Conservation (phyloP, 2,113 vertebrate genomes). For the Sphaerodactylus townsendi region DNA sequence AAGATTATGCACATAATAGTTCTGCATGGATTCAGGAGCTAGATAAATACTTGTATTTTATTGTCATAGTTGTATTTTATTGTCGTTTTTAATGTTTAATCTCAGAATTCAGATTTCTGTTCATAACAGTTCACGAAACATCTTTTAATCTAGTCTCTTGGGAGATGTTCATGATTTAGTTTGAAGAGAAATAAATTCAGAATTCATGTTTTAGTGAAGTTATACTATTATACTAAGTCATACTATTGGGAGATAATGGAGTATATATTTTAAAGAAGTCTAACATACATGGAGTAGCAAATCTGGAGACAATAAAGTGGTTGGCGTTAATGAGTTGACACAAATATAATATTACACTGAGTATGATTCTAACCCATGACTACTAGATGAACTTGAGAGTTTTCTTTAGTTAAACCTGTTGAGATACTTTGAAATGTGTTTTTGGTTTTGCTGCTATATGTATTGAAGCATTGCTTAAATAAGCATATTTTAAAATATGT, state of each 20-base stretch:
- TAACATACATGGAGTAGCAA: background rate
- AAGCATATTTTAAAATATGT: slow-evolving; percentile 17
- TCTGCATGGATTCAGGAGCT: too few relatives aligned
- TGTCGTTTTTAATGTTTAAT: too few relatives aligned
- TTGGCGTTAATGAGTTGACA: background rate
- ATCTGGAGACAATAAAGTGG: background rate
- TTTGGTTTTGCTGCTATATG: background rate
- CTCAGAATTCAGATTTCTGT: too few relatives aligned
- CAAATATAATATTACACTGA: background rate
- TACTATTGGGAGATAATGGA: background rate
- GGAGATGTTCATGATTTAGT: too few relatives aligned
- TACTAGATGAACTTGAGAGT: background rate
- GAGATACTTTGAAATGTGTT: background rate
- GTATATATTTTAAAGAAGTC: background rate
- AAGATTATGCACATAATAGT: too few relatives aligned
- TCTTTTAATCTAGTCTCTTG: too few relatives aligned
- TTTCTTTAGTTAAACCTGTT: background rate
- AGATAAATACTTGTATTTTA: too few relatives aligned
- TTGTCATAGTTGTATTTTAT: too few relatives aligned
- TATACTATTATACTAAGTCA: background rate
- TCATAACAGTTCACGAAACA: too few relatives aligned
- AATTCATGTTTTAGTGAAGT: too few relatives aligned
- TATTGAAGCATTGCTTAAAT: background rate
- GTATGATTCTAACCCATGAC: background rate
- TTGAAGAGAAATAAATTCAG: too few relatives aligned